Conservation (phyloP, 1,140 invertebrate species). For the Drosophila lowei region DNA sequence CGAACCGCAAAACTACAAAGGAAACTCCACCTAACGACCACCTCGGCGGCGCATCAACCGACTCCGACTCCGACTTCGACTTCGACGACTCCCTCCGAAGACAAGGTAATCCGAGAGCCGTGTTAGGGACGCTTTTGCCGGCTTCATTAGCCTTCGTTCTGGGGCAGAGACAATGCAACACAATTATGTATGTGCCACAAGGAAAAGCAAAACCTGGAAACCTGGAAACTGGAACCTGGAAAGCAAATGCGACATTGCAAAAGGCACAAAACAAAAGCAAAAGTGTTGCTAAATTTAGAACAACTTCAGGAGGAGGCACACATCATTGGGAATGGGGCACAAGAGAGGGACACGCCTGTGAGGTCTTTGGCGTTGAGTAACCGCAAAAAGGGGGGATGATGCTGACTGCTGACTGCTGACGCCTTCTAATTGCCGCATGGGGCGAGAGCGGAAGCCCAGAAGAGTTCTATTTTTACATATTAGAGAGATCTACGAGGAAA, state of each 20-base stretch:
- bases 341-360: slow-evolving; percentile 21
- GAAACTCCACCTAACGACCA: slow-evolving; percentile 18
- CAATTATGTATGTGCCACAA: slow-evolving; percentile 54
- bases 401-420: slow-evolving; percentile 16
- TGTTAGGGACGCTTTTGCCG: slow-evolving; percentile 54
- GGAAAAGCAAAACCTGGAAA: slow-evolving; percentile 3
- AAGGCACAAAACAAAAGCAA: slow-evolving; percentile 63
- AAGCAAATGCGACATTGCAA: slow-evolving; percentile 13
- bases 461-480: slow-evolving; percentile 67
- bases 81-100: not conserved
- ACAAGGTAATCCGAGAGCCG: slow-evolving; percentile 49
- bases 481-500: slow-evolving; percentile 5
- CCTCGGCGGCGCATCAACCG: slow-evolving; percentile 17
- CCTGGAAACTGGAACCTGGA: slow-evolving; percentile 18
- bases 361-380: slow-evolving; percentile 65
- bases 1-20: slow-evolving; percentile 40
- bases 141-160: slow-evolving; percentile 52
- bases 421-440: slow-evolving; percentile 66
- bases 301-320: slow-evolving; percentile 31
- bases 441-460: slow-evolving; percentile 34
- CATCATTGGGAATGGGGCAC: not conserved
- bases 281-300: slow-evolving; percentile 76
- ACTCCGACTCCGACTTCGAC: no score
- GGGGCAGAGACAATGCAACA: slow-evolving; percentile 54
- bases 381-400: slow-evolving; percentile 45